These are phyloP conservation scores for Halcyon smyrnensis DNA, from an alignment of 2,797 vertebrate species.

Conservation along the genomic window DNA sequence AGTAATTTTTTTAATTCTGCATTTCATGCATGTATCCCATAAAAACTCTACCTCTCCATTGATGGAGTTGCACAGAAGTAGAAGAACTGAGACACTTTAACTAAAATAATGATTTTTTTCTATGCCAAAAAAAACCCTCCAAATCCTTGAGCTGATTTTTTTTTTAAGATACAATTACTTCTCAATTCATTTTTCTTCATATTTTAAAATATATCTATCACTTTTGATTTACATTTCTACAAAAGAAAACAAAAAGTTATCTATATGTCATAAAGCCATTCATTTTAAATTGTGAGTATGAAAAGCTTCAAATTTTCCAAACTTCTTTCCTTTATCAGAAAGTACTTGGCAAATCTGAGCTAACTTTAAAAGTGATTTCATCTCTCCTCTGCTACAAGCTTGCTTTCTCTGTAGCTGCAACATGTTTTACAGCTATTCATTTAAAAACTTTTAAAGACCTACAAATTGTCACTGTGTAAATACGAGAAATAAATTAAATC, in stretches of 20 bases:
- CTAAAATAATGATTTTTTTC: background rate
- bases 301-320: background rate
- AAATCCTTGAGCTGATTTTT: background rate
- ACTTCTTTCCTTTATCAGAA: background rate
- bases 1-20: background rate
- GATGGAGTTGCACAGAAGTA: background rate
- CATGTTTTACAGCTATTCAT: background rate
- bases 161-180: background rate
- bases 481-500: background rate
- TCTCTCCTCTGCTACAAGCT: background rate
- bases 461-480: background rate
- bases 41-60: background rate
- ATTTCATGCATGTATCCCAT: background rate
- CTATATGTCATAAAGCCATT: background rate
- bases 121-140: background rate
- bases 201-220: background rate
- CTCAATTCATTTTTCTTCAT: background rate
- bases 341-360: background rate
- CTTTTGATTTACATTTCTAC: background rate
- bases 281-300: background rate
- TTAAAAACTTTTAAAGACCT: background rate
- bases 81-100: background rate
- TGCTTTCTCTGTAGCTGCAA: background rate
- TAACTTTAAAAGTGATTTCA: background rate
- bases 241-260: background rate